A percentile compares a stretch with the other conserved stretches of the same genome.
Evolutionary conservation across 1,140 invertebrate genomes (phyloP).

Genomic region (Hyles euphorbiae): DNA sequence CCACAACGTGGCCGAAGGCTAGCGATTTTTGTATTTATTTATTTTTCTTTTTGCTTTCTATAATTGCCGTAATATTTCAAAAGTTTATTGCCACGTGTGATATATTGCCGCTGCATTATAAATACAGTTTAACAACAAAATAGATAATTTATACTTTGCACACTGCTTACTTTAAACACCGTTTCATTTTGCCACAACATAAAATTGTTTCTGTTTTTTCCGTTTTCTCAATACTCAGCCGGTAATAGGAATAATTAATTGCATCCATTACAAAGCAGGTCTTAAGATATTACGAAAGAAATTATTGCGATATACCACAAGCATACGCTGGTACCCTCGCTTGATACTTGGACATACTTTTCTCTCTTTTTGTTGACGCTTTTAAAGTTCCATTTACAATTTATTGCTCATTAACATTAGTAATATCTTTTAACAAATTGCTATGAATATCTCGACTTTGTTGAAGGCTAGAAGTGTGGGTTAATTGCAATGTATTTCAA

Average conservation of each 20-base stretch:
- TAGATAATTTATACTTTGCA: neutral
- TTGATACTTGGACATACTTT: slow-evolving; percentile 1
- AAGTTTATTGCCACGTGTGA: slow-evolving; percentile 32
- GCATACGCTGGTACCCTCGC: neutral
- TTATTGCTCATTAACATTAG: slow-evolving; percentile 1
- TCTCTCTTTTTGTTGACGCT: neutral
- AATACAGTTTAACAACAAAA: slow-evolving; percentile 2
- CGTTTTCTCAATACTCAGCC: neutral
- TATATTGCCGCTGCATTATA: slow-evolving; percentile 23
- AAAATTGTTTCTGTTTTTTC: slow-evolving; percentile 1
- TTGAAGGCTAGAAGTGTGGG: too few relatives aligned
- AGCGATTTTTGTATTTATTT: slow-evolving; percentile 47
- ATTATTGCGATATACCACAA: slow-evolving; percentile 1
- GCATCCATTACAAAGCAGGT: slow-evolving; percentile 2
- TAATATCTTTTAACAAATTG: slow-evolving; percentile 1
- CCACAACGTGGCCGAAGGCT: slow-evolving; percentile 38
- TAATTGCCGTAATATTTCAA: slow-evolving; percentile 50
- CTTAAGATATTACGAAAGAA: neutral
- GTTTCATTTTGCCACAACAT: neutral
- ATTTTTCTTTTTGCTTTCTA: slow-evolving; percentile 46
- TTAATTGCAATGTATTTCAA: too few relatives aligned
- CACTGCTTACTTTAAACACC: neutral
- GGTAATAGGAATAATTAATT: slow-evolving; percentile 5
- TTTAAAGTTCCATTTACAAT: slow-evolving; percentile 1
- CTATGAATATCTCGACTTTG: too few relatives aligned